Base-by-base conservation (phyloP, 2,797 vertebrate genomes). In the Steatocranus sp. region DNA sequence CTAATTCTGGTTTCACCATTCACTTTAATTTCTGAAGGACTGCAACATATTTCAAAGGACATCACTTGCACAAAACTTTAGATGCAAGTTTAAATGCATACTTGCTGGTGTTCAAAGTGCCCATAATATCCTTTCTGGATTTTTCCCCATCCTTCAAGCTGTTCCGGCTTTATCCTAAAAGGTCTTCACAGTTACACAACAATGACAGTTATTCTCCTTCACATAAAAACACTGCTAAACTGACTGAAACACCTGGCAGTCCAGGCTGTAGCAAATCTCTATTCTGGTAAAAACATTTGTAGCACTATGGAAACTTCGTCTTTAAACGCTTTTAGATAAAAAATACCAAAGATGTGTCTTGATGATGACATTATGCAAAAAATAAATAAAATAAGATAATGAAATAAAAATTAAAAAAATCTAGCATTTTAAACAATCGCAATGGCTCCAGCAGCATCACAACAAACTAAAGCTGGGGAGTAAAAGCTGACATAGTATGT, bases 1-100 rank as follows among this genome's bases (percentile, higher is more conserved):
- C 41, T 30, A 5, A 36, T 30, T 38, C 46, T 74, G 50, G 27
- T 54, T 77, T 66, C 15, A 10, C 49, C 20, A 68, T 25, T 79
- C 9, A 12, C 36, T 76, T 83, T 83, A 56, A 85, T 66, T 75
- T 63, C 25, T 84, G 80, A 84, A 83, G 78, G 20, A 82, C 41
- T 73, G 4, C 66, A 7, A 30, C 17, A 18, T 27, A 8, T 27
- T 70, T 46, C 23, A 70, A 43, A 70, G 41, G 41, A 70, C 15
- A 25, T 17, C 66, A 18, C 66, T 5, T 70, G 6, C 25, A 46
- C 66, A 70, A 70, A 70, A 70, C 4, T 0, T 4, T 46, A 5
- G 23, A 46, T 70, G 38, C 6, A 27, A 46, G 15, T 70, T 46
- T 70, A 46, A 46, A 4, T 46, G 15, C 23, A 70, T 70, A 43